Percentiles rank a stretch among this genome's conserved stretches.
phyloP scores from a whole-genome alignment of 2,797 vertebrate species.

The Pterois miles region DNA sequence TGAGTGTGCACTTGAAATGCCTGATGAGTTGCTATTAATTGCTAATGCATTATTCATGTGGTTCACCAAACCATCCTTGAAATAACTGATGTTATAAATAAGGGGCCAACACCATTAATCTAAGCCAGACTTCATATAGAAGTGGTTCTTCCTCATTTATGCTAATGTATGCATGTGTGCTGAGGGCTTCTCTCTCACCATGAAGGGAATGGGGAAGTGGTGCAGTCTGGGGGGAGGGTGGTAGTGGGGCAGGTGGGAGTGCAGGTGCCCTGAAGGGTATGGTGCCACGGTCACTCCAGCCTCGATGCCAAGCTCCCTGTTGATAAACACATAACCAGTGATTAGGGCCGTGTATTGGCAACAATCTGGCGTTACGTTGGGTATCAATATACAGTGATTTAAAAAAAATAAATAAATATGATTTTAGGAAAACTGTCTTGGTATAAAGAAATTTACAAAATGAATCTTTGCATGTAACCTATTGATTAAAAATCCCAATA shows the following conservation, averaged over 20 bases:
- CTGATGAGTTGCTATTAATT: constrained; percentile 73
- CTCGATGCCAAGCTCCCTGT: constrained; percentile 98
- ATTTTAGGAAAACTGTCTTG: too few relatives aligned
- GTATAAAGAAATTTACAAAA: too few relatives aligned
- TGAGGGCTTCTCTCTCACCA: constrained; percentile 86
- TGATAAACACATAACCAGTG: constrained; percentile 21
- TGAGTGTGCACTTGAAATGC: constrained; percentile 69
- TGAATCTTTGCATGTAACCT: too few relatives aligned
- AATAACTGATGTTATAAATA: constrained; percentile 75
- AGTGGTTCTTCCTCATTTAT: constrained; percentile 68
- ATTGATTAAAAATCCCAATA: too few relatives aligned
- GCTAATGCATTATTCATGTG: constrained; percentile 78
- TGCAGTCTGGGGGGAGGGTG: constrained; percentile 96
- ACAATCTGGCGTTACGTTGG: too few relatives aligned
- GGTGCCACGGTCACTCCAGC: constrained; percentile 94
- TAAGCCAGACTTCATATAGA: constrained; percentile 61
- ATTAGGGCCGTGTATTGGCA: neutral
- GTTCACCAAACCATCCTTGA: constrained; percentile 73
- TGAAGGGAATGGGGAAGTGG: constrained; percentile 95
- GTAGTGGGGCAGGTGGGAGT: constrained; percentile 96
- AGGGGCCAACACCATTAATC: constrained; percentile 66
- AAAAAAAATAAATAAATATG: too few relatives aligned
- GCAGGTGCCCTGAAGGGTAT: constrained; percentile 93
- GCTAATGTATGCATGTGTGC: constrained; percentile 69
- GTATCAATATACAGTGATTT: too few relatives aligned